These are phyloP conservation scores for Monopterus albus DNA, from an alignment of 2,113 vertebrate genomes.

Conservation along the genomic window DNA sequence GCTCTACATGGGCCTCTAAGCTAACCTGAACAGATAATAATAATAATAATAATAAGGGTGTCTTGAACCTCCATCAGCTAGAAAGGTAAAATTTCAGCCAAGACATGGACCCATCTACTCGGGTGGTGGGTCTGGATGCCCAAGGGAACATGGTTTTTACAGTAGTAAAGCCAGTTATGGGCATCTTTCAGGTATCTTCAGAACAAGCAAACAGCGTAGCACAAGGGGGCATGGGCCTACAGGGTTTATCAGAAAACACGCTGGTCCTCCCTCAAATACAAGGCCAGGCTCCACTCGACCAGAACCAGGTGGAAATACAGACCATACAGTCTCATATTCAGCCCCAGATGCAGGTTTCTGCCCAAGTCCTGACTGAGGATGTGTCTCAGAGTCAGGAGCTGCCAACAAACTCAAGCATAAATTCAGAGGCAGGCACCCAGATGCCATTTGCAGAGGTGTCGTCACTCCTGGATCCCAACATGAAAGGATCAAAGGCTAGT, in stretches of 20 bases:
- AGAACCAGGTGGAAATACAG: conserved; percentile 69
- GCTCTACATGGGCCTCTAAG: conserved; percentile 13
- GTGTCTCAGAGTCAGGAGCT: conserved; percentile 57
- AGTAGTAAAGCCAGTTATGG: conserved; percentile 76
- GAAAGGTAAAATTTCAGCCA: not conserved
- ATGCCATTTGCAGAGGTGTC: conserved; percentile 84
- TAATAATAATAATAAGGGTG: conserved; percentile 16
- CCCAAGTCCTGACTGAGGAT: conserved; percentile 27
- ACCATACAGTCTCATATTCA: conserved; percentile 58
- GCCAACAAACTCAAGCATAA: conserved; percentile 10
- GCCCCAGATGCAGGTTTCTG: conserved; percentile 67
- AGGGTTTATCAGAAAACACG: conserved; percentile 62
- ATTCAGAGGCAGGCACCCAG: conserved; percentile 30
- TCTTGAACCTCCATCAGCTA: not conserved
- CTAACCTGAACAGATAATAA: conserved; percentile 26
- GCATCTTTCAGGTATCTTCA: conserved; percentile 73
- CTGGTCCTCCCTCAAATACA: conserved; percentile 64
- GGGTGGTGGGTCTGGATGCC: conserved; percentile 68
- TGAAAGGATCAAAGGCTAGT: conserved; percentile 86
- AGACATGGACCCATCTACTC: conserved; percentile 68
- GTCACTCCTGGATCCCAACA: conserved; percentile 85
- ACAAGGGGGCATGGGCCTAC: conserved; percentile 51
- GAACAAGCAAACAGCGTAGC: conserved; percentile 55
- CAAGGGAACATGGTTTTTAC: conserved; percentile 79
- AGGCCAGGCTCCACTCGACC: conserved; percentile 51